phyloP scores from a whole-genome alignment of 2,113 vertebrate genomes.

The Gobio gobio region DNA sequence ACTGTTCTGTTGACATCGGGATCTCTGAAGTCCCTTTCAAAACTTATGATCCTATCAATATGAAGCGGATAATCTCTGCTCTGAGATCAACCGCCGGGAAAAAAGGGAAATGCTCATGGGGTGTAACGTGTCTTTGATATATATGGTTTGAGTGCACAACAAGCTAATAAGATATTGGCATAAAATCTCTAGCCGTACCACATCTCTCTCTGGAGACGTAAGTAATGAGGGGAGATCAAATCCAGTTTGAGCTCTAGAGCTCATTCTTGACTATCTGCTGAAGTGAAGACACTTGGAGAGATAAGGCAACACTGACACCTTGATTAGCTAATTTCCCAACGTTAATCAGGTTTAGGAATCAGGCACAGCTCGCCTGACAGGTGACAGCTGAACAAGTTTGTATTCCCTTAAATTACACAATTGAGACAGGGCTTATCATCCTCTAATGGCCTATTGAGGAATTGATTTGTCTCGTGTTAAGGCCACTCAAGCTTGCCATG shows the following conservation, averaged over 20 bases:
- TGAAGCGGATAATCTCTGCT: conserved; percentile 29
- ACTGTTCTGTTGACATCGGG: background rate
- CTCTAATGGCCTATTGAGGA: conserved; percentile 47
- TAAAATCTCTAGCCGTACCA: background rate
- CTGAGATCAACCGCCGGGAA: conserved; percentile 13
- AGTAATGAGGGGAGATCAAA: conserved; percentile 42
- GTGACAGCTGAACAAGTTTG: conserved; percentile 49
- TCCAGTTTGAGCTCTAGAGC: background rate
- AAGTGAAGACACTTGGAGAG: conserved; percentile 37
- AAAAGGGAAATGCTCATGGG: background rate
- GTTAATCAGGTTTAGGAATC: conserved; percentile 52
- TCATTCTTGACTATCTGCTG: conserved; percentile 19
- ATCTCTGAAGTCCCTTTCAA: background rate
- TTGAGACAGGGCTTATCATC: conserved; percentile 45
- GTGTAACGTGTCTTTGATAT: conserved; percentile 33
- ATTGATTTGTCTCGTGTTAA: conserved; percentile 53
- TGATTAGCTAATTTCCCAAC: conserved; percentile 58
- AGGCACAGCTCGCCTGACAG: conserved; percentile 46
- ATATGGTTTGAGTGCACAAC: conserved; percentile 23
- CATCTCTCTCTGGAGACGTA: background rate
- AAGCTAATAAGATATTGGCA: conserved; percentile 19
- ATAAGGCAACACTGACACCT: conserved; percentile 47
- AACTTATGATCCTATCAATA: conserved; percentile 18
- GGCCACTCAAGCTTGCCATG: conserved; percentile 46
- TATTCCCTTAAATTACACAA: conserved; percentile 52